Evolutionary conservation across 2,113 vertebrate species (phyloP), one percentile per base, ranked within the genome.

Genomic region (Enhydra lutris): DNA sequence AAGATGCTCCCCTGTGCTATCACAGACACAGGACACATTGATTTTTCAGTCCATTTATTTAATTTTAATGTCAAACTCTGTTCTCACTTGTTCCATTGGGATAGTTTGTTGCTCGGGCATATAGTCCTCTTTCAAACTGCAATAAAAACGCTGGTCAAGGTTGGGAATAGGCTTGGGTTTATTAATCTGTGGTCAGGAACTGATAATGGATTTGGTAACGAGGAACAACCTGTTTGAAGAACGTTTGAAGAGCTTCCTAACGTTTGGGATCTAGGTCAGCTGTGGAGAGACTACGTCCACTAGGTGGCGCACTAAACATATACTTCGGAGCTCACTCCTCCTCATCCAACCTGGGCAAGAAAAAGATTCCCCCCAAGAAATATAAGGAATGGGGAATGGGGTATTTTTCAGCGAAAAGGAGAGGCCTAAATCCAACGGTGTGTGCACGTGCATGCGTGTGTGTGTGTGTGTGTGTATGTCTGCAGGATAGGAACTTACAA

Each of bases 301-400:
- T 36, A 96, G 97, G 87, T 73, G 96, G 96, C 42, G 47, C 23
- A 13, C 39, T 6, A 50, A 57, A 74, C 52, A 20, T 39, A 24
- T 9, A 21, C 7, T 45, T 47, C 12, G 2, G 36, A 21, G 42
- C 34, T 82, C 36, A 24, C 59, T 47, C 36, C 17, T 3, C 0
- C 7, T 1, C 0, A 0, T n/a, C 17, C 36, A 23, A 8, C 57
- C 18, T 3, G 29, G 13, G 13, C 55, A 13, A 57, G 74, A 36
- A 21, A 55, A 80, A 36, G 1, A 47, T 81, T 7, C 18, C 18
- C 57, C 29, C 26, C 42, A 34, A 52, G 39, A 84, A n/a, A 34
- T 14, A 6, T 0, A 61, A 80, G 52, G 57, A 34, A n/a, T 3
- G n/a, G 17, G 50, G 63, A 45, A 39, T 4, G 36, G 17, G 17